Evolutionary conservation across 1,140 invertebrate species (phyloP).

Genomic region (Drosophila leontia): DNA sequence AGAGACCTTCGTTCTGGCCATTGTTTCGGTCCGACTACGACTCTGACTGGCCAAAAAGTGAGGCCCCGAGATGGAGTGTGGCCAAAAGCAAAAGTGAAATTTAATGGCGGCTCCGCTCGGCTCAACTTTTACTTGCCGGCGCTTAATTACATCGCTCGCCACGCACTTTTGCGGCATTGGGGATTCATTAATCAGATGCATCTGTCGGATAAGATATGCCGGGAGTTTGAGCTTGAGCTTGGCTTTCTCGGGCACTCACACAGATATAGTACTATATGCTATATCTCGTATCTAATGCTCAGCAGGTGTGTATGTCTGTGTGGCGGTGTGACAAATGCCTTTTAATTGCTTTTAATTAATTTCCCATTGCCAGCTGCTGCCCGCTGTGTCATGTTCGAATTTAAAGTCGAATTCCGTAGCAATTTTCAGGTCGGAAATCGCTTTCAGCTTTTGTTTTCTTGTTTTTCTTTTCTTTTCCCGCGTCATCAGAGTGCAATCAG

Average conservation of each 20-base stretch:
- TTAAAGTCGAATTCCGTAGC: constrained; percentile 4
- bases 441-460: constrained; percentile 6
- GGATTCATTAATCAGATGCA: constrained; percentile 83
- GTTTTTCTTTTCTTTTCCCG: constrained; percentile 27
- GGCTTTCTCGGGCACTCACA: background rate
- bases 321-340: constrained; percentile 65
- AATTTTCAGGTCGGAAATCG: constrained; percentile 32
- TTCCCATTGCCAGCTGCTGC: constrained; percentile 27
- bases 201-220: constrained; percentile 71
- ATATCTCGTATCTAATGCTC: background rate
- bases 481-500: constrained; percentile 42
- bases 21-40: background rate
- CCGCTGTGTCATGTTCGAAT: constrained; percentile 49
- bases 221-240: background rate
- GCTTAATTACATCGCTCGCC: constrained; percentile 77
- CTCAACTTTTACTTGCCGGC: constrained; percentile 61
- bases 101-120: constrained; percentile 37
- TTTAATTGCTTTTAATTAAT: constrained; percentile 72
- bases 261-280: background rate
- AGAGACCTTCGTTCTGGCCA: constrained; percentile 47
- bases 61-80: background rate
- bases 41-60: background rate
- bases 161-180: constrained; percentile 70
- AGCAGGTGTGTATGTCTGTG: constrained; percentile 22
- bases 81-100: constrained; percentile 76